Evolutionary conservation across 1,140 invertebrate genomes (phyloP), one percentile per base, ranked within the genome.

Genomic region (Scaptomyza graminum): DNA sequence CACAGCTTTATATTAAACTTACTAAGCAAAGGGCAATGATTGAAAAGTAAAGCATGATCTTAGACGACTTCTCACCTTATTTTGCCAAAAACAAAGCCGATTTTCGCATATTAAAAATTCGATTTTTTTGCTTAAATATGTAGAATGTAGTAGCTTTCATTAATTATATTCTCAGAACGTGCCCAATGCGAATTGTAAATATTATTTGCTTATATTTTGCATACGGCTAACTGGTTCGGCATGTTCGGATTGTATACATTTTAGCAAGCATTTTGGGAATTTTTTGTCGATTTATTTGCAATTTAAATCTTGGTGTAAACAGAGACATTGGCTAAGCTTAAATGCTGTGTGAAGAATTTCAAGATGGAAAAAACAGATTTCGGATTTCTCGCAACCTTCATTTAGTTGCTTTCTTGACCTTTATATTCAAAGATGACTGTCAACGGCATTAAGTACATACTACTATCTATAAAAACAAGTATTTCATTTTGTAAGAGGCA

Each of bases 191-290:
- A n/a, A 12, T 12, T 25, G 37, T 46, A 8, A 60, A 66, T 74
- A 50, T 63, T 28, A 72, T 62, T 69, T 61, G 55, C 50, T 50
- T 51, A 55, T 55, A 70, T 60, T 50, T 62, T 41, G 57, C 31
- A 50, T 66, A 16, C 59, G 18, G 22, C 28, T 22, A 13, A n/a
- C 16, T n/a, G 22, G 0, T 57, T 57, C n/a, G 22, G n/a, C 54
- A 57, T 16, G 16, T 57, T 11, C n/a, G n/a, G n/a, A 52, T 50
- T 37, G 28, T 15, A 49, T 49, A 34, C 15, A 55, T 28, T 39
- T 63, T n/a, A 8, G 7, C 12, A 47, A 55, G 50, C 16, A 54
- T 49, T 63, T 34, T 15, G 31, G 41, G 54, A 59, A 47, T 46
- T 61, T 61, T 5, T 46, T 61, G 52, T 5, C 22, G 9, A 13